Evolutionary conservation across 2,113 vertebrate genomes (phyloP), one percentile per base, ranked within the genome.

Genomic region (Menidia beryllina): DNA sequence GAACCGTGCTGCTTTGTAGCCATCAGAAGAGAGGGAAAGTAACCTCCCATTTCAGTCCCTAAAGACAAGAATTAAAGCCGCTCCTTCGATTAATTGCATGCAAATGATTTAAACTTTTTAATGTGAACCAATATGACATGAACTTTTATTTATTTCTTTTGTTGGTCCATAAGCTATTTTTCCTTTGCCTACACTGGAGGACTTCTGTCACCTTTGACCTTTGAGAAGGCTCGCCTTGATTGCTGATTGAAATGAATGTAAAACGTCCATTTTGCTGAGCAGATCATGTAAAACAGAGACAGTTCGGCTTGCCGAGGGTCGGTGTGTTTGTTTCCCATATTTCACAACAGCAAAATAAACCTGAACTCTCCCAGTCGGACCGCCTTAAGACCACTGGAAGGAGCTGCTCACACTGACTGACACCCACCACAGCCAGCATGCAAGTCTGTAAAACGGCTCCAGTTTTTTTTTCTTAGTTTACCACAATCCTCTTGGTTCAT

Each of bases 301-400:
- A 15, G 19, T 26, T 58, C 47, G 19, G 19, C 3, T 23, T 14
- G 13, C 0, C 15, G 9, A 17, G 17, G 2, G 25, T 39, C 25
- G 12, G 8, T 26, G 13, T 14, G 38, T 57, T 48, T 23, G 30
- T 21, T 25, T 52, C 19, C 30, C 19, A 20, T 11, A 13, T 10
- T 17, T 54, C 68, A 49, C 17, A 53, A 34, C 15, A 15, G 17
- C 23, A 43, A 30, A 23, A 8, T 49, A 45, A 56, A 53, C 36
- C 17, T 17, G 2, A 41, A 55, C 26, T 15, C 50, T 43, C 60
- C 70, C 45, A 49, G 76, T 36, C 49, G 19, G 69, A 72, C 65
- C 80, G 86, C 86, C 88, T 88, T 88, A 82, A 66, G n/a, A 55
- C 9, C 27, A 66, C 10, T 14, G 50, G 61, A 63, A 34, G 25